Conservation (phyloP, 2,797 vertebrate species). For the Mergus octosetaceus region DNA sequence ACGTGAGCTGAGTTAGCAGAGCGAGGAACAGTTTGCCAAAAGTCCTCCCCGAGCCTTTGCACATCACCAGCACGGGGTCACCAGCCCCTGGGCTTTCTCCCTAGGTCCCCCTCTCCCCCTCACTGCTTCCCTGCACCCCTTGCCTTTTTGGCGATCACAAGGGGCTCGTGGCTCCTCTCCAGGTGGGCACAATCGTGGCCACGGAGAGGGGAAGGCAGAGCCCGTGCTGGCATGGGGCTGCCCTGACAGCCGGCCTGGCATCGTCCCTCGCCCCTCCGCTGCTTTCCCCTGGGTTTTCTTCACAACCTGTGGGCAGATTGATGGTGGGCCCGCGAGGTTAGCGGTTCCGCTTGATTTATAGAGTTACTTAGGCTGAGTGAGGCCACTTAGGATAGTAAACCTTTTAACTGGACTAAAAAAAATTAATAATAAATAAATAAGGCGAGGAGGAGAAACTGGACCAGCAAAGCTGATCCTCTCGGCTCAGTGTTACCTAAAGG, state of each 20-base stretch:
- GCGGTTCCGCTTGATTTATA: conserved; percentile 94
- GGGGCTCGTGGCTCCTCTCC: no score
- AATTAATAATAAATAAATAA: conserved; percentile 79
- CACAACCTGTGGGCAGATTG: conserved; percentile 87
- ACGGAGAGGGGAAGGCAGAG: neutral
- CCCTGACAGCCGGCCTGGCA: neutral
- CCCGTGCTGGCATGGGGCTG: neutral
- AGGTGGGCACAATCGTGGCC: neutral
- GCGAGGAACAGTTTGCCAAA: neutral
- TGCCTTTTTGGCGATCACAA: no score
- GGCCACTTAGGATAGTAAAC: conserved; percentile 91
- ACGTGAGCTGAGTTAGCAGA: neutral
- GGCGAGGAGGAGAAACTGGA: conserved; percentile 17
- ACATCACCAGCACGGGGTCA: no score
- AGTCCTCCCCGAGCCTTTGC: neutral
- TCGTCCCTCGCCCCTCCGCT: conserved; percentile 36
- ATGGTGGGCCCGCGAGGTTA: conserved; percentile 91
- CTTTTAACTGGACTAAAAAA: conserved; percentile 93
- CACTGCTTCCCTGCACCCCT: no score
- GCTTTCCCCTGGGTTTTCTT: conserved; percentile 73
- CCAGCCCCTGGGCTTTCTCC: neutral
- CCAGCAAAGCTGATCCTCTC: neutral
- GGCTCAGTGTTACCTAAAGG: neutral
- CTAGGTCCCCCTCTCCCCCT: no score
- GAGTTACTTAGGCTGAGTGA: conserved; percentile 99